Evolutionary conservation across 2,888 invertebrate species (phyloP).

Genomic region (Pycnomerus fuliginosus): DNA sequence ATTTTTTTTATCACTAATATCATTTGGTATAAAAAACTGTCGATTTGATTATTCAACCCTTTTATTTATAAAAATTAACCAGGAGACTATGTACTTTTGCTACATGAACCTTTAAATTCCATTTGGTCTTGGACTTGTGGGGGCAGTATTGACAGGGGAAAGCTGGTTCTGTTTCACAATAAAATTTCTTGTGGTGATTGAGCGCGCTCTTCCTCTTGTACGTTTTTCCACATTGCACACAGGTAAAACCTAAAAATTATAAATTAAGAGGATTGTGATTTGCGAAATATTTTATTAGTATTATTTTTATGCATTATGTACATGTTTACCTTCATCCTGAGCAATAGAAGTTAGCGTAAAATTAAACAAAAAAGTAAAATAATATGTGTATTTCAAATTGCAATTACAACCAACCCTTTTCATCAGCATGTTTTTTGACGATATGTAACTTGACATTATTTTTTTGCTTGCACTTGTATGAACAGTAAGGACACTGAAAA

Average conservation of each 20-base stretch:
- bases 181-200: constrained; percentile 18
- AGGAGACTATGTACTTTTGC: constrained; percentile 7
- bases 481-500: too few relatives aligned
- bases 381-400: too few relatives aligned
- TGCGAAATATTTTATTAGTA: not conserved
- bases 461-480: too few relatives aligned
- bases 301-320: not conserved
- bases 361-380: too few relatives aligned
- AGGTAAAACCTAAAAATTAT: constrained; percentile 7
- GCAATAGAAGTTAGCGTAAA: too few relatives aligned
- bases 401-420: too few relatives aligned
- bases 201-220: constrained; percentile 19
- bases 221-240: constrained; percentile 20
- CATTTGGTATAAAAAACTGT: too few relatives aligned
- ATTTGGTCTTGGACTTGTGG: constrained; percentile 21
- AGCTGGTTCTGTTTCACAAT: constrained; percentile 22
- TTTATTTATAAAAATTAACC: not conserved
- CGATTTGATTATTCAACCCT: not conserved
- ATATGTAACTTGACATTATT: too few relatives aligned
- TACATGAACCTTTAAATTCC: constrained; percentile 17
- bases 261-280: not conserved
- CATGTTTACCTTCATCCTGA: too few relatives aligned
- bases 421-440: too few relatives aligned
- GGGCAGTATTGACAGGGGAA: constrained; percentile 23
- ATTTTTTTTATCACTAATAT: too few relatives aligned